Conservation (phyloP, 2,113 vertebrate genomes). For the Gallinago undulata region DNA sequence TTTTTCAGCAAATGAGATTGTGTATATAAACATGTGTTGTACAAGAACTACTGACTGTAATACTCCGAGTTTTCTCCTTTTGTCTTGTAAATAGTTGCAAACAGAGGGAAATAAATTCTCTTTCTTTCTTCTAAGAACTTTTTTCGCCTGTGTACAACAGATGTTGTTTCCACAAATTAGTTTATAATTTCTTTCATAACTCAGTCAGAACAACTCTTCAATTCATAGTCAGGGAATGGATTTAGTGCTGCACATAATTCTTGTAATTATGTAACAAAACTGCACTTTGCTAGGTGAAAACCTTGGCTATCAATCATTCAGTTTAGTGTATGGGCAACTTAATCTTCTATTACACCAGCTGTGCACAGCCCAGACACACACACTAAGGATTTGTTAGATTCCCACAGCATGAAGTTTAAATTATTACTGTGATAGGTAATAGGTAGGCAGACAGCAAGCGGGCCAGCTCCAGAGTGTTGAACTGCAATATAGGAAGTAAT, state of each 20-base stretch:
- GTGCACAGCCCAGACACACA: neutral
- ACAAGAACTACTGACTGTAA: constrained; percentile 9
- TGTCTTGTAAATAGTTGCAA: constrained; percentile 61
- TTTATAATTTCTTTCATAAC: constrained; percentile 79
- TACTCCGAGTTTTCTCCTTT: constrained; percentile 10
- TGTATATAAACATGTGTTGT: constrained; percentile 20
- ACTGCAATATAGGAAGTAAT: neutral
- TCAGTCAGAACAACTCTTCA: constrained; percentile 75
- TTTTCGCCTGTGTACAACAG: constrained; percentile 56
- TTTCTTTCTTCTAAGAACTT: constrained; percentile 46
- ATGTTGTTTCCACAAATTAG: constrained; percentile 77
- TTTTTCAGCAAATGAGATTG: neutral
- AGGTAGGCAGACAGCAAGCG: neutral
- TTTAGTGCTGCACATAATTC: constrained; percentile 66
- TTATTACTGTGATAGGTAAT: constrained; percentile 6
- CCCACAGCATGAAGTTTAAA: neutral
- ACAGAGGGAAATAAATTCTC: constrained; percentile 58
- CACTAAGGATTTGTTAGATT: neutral
- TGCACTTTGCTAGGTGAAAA: constrained; percentile 70
- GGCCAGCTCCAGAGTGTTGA: neutral
- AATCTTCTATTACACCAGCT: constrained; percentile 70
- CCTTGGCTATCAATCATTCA: constrained; percentile 59
- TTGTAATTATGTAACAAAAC: constrained; percentile 76
- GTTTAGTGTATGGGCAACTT: constrained; percentile 68
- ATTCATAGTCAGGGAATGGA: constrained; percentile 72